Base-by-base conservation (phyloP, 53 echinoderm and acorn worm species). In the Stichopus horrens region DNA sequence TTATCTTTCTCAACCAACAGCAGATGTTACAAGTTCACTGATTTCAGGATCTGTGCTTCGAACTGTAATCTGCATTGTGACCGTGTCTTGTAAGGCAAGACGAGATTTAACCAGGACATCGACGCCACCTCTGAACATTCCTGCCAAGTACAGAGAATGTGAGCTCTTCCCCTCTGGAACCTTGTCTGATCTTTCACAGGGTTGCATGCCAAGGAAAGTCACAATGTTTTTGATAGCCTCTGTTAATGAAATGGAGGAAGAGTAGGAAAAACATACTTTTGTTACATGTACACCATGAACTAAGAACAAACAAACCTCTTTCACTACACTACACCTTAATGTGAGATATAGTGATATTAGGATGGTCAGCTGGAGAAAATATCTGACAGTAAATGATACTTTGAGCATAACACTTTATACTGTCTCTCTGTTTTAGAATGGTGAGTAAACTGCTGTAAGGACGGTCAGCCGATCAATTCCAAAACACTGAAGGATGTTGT, bases 51-150 rank as follows among this genome's bases (percentile, higher is more conserved):
- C 95, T 11, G 88, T 88, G 86, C 98, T 98, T 1, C 98, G 95
- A 21, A 98, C 98, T 5, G 95, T 98, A 53, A 98, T 98, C 74
- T 98, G 98, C 98, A 98, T 98, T 87, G 94, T 98, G 74, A 98
- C 94, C 0, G 95, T 98, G 87, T 98, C 98, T 75, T 95, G 95
- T 11, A 98, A 93, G 19, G 94, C 96, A n/a, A 98, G 94, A 54
- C 93, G 91, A 52, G 98, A 91, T 11, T 95, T 90, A 57, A 98
- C 98, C 76, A 98, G 83, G 52, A 90, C 88, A 55, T 98, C 98
- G 19, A 95, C 93, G 10, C 98, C 98, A 1, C 98, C 98, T 20
- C 98, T 82, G 93, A 94, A 98, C 88, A 98, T 95, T 53, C 98
- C 98, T 0, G 98, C 98, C 58, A 98, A 74, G 89, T 93, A 98